phyloP scores from a whole-genome alignment of 2,888 invertebrate species.

The Chaetogeoica ovagalla region DNA sequence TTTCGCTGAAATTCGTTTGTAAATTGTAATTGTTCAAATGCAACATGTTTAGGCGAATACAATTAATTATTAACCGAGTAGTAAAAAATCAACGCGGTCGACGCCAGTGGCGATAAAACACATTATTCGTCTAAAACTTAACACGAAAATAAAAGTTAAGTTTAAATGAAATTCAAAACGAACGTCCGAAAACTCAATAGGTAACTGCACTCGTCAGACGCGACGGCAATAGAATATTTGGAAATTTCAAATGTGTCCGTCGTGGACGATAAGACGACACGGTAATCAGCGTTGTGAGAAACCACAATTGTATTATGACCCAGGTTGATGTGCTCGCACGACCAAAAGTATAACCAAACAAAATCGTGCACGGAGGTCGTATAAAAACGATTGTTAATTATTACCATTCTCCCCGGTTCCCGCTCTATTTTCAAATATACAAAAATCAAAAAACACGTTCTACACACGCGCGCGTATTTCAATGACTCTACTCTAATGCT shows the following conservation, averaged over 20 bases:
- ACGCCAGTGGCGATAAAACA: neutral
- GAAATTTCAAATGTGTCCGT: neutral
- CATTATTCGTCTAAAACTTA: too few relatives aligned
- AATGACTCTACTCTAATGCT: too few relatives aligned
- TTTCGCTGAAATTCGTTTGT: slow-evolving; percentile 38
- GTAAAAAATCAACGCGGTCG: neutral
- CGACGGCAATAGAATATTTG: neutral
- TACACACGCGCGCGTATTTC: too few relatives aligned
- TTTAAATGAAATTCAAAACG: neutral
- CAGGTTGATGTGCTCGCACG: too few relatives aligned
- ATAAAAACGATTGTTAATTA: neutral
- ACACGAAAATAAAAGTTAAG: too few relatives aligned
- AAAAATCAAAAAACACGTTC: too few relatives aligned
- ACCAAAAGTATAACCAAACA: neutral
- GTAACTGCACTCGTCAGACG: too few relatives aligned
- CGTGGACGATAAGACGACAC: too few relatives aligned
- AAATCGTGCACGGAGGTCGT: neutral
- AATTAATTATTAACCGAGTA: neutral
- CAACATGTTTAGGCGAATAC: slow-evolving; percentile 16
- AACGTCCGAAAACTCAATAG: neutral
- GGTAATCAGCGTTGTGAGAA: neutral
- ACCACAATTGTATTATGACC: neutral
- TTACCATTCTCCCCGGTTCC: neutral
- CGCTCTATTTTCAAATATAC: too few relatives aligned
- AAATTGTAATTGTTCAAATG: neutral